Evolutionary conservation across 2,113 vertebrate genomes (phyloP).

Genomic region (Pterocles gutturalis): DNA sequence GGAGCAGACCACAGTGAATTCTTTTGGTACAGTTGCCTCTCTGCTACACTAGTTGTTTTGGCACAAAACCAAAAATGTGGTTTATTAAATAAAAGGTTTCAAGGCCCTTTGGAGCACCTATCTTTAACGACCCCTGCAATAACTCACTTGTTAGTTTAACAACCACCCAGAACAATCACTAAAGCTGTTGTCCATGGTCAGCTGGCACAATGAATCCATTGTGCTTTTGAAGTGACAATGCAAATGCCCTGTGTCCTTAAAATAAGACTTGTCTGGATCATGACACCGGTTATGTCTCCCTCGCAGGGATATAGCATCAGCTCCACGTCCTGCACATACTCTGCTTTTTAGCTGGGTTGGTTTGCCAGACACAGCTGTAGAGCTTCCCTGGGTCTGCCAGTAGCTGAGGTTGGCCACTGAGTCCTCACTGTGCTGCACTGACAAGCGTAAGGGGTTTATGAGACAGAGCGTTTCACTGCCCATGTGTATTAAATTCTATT

Average conservation of each 20-base stretch:
- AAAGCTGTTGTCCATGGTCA: neutral
- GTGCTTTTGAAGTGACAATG: neutral
- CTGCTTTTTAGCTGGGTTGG: neutral
- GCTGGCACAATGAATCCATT: neutral
- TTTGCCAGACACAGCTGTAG: neutral
- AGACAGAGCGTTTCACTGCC: neutral
- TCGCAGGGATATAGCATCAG: neutral
- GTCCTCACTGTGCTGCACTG: neutral
- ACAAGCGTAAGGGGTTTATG: neutral
- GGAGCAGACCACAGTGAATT: neutral
- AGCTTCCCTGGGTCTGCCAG: neutral
- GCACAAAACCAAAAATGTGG: neutral
- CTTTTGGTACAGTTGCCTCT: constrained; percentile 29
- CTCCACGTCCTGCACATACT: neutral
- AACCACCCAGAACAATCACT: neutral
- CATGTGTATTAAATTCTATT: neutral
- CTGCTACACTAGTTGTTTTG: neutral
- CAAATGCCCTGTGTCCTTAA: neutral
- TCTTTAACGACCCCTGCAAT: neutral
- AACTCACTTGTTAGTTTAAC: neutral
- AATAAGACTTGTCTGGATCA: neutral
- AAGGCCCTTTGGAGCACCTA: neutral
- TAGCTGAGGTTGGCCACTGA: neutral
- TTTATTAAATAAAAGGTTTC: neutral
- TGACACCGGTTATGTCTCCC: neutral